These are phyloP conservation scores for Dipodomys ordii DNA, from an alignment of 2,113 vertebrate genomes.

Conservation along the genomic window DNA sequence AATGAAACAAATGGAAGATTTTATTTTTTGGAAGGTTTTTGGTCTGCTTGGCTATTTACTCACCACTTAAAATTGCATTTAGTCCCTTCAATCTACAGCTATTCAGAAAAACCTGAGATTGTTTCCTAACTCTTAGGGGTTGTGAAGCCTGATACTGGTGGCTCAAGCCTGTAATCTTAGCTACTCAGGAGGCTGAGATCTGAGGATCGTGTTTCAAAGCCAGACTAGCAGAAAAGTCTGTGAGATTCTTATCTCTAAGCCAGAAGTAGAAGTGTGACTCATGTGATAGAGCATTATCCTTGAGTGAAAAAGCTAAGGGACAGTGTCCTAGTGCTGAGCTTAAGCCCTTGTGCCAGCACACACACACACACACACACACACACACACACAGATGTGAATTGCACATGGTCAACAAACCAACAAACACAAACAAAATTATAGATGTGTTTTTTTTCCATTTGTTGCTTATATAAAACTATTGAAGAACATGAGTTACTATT, in stretches of 20 bases:
- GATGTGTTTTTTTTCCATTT: neutral
- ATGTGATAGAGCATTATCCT: no score
- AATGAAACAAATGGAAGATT: neutral
- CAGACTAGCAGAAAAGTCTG: no score
- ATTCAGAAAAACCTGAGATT: neutral
- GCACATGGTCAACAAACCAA: neutral
- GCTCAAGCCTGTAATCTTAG: no score
- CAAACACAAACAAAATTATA: neutral
- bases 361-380: neutral
- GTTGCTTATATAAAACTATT: neutral
- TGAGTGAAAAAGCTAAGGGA: no score
- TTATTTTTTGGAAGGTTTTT: neutral
- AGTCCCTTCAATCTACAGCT: conserved; percentile 14
- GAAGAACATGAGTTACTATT: neutral
- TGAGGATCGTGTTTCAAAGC: no score
- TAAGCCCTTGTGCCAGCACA: neutral
- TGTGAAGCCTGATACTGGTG: neutral
- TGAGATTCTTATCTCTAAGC: no score
- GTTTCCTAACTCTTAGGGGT: conserved; percentile 7
- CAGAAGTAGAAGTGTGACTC: no score
- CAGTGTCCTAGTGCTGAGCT: no score
- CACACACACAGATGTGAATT: neutral
- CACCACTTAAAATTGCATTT: neutral
- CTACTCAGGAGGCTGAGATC: no score
- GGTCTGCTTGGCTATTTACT: neutral